Evolutionary conservation across 2,113 vertebrate genomes (phyloP).

Genomic region (Motacilla alba): DNA sequence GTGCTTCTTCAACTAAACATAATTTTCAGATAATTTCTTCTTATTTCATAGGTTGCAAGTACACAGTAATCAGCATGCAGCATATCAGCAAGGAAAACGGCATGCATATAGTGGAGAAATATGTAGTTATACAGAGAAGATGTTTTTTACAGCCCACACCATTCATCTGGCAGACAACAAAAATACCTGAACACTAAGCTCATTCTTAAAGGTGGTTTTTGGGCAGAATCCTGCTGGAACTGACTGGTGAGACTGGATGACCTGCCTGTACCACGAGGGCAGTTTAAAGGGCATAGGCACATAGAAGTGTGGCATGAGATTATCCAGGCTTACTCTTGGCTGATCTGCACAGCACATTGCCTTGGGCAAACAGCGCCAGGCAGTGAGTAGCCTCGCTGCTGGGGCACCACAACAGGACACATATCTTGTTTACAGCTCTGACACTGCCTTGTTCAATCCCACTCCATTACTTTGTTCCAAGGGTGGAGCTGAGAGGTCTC

Average conservation of each 20-base stretch:
- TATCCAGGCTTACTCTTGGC: background rate
- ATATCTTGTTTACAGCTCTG: background rate
- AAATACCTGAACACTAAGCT: background rate
- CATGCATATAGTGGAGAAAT: background rate
- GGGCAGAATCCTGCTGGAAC: background rate
- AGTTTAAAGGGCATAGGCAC: background rate
- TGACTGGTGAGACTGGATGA: background rate
- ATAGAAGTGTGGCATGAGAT: background rate
- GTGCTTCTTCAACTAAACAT: background rate
- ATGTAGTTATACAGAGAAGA: background rate
- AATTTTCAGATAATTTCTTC: background rate
- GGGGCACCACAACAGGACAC: background rate
- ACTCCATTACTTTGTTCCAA: background rate
- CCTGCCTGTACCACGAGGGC: accelerated
- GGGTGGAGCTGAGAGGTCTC: background rate
- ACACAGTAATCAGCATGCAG: background rate
- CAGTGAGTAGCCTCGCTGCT: background rate
- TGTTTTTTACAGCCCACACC: background rate
- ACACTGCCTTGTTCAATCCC: background rate
- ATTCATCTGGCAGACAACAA: background rate
- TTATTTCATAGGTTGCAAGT: background rate
- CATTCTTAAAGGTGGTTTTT: background rate
- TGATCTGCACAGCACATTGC: background rate
- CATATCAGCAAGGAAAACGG: background rate
- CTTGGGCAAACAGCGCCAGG: background rate